A percentile compares a stretch with the other conserved stretches of the same genome.
phyloP scores from a whole-genome alignment of 2,113 vertebrate species.

The Dolichallabes microphthalmus region DNA sequence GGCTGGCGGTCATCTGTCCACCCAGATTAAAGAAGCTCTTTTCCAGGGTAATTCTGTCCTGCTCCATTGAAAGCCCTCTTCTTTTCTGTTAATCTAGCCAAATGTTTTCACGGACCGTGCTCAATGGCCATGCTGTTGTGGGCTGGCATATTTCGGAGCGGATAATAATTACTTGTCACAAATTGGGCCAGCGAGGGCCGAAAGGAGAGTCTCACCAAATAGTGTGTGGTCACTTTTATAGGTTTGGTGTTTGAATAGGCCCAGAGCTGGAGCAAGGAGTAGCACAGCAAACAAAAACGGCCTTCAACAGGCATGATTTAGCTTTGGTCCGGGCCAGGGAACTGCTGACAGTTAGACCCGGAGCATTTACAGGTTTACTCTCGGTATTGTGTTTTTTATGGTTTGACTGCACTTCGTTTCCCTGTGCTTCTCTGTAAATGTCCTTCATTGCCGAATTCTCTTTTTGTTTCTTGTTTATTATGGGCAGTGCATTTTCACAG shows the following conservation, averaged over 20 bases:
- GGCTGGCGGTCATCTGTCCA: not conserved
- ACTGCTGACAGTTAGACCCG: conserved; percentile 47
- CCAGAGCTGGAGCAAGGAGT: conserved; percentile 47
- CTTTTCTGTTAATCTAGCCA: conserved; percentile 22
- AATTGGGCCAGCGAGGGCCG: conserved; percentile 34
- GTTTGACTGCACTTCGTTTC: conserved; percentile 42
- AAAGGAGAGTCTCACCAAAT: conserved; percentile 48
- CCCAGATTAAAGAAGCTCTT: conserved; percentile 44
- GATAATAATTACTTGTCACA: conserved; percentile 39
- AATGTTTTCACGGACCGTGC: conserved; percentile 17
- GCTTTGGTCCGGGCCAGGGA: conserved; percentile 44
- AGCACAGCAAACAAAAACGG: conserved; percentile 60
- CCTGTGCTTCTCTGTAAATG: conserved; percentile 52
- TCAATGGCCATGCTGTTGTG: conserved; percentile 25
- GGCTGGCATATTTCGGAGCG: conserved; percentile 32
- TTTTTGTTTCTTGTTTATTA: conserved; percentile 41
- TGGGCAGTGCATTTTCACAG: not conserved
- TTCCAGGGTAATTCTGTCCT: conserved; percentile 27
- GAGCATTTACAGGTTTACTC: conserved; percentile 50
- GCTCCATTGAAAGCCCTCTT: conserved; percentile 29
- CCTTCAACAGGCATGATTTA: conserved; percentile 56
- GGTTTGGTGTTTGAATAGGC: conserved; percentile 61
- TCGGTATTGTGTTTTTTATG: conserved; percentile 54
- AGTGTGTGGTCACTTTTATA: conserved; percentile 53
- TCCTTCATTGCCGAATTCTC: conserved; percentile 42